Evolutionary conservation across 2,888 invertebrate species (phyloP).

Genomic region (Meliscaeva auricollis): DNA sequence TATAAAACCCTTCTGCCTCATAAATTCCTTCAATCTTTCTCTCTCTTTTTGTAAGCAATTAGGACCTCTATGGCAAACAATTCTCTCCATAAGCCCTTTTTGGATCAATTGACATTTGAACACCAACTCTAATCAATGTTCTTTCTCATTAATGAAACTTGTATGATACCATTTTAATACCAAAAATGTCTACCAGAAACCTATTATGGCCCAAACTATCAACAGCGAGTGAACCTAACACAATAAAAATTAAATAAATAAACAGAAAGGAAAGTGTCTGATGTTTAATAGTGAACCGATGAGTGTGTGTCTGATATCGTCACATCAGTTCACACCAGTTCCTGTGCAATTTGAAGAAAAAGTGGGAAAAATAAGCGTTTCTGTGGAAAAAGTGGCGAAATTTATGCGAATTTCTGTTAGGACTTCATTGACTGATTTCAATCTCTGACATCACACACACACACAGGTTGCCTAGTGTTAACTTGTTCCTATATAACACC

Average conservation of each 20-base stretch:
- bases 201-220: neutral
- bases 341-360: slow-evolving; percentile 47
- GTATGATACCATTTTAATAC: slow-evolving; percentile 57
- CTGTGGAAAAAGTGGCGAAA: slow-evolving; percentile 62
- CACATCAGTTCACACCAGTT: slow-evolving; percentile 26
- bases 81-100: no score
- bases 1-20: no score
- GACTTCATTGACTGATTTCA: slow-evolving; percentile 75
- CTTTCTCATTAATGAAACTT: slow-evolving; percentile 49
- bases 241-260: neutral
- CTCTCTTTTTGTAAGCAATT: no score
- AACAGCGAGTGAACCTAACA: no score
- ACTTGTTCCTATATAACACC: slow-evolving; percentile 70
- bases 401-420: slow-evolving; percentile 71
- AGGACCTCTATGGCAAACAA: no score
- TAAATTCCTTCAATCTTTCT: no score
- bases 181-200: slow-evolving; percentile 1
- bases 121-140: neutral
- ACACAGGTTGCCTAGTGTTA: slow-evolving; percentile 45
- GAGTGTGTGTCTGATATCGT: slow-evolving; percentile 37
- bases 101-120: no score
- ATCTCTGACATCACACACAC: slow-evolving; percentile 71
- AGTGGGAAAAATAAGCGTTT: slow-evolving; percentile 52
- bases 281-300: neutral
- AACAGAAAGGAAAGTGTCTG: slow-evolving; percentile 32